A percentile compares a stretch with the other conserved stretches of the same genome.
These are phyloP conservation scores for Lutraria lutraria DNA, from an alignment of 2,888 invertebrate species.

Conservation along the genomic window DNA sequence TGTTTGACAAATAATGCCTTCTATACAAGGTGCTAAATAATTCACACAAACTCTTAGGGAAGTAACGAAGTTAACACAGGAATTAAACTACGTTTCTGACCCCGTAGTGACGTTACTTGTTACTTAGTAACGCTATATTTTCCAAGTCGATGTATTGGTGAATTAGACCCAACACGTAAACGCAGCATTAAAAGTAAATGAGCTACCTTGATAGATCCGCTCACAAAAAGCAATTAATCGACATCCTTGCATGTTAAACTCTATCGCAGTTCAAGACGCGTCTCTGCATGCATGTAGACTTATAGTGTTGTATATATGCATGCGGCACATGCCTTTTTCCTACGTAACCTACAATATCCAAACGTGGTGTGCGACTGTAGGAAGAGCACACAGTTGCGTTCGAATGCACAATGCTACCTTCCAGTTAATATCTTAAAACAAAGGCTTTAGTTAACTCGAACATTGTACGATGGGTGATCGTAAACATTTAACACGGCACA, in stretches of 20 bases:
- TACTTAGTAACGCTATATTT: too few relatives aligned
- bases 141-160: neutral
- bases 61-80: neutral
- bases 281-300: neutral
- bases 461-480: too few relatives aligned
- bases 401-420: too few relatives aligned
- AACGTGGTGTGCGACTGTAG: too few relatives aligned
- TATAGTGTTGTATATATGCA: neutral
- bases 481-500: too few relatives aligned
- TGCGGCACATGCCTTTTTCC: too few relatives aligned
- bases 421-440: too few relatives aligned
- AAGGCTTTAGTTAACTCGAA: too few relatives aligned
- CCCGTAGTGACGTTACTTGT: neutral
- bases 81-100: neutral
- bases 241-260: neutral
- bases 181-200: neutral
- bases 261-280: neutral
- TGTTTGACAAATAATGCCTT: neutral
- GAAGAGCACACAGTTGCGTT: too few relatives aligned
- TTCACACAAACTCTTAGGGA: neutral
- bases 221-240: neutral
- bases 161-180: neutral
- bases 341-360: too few relatives aligned
- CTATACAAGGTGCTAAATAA: neutral
- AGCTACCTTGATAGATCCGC: neutral